phyloP scores from a whole-genome alignment of 1,140 invertebrate species.

The Tribolium madens region DNA sequence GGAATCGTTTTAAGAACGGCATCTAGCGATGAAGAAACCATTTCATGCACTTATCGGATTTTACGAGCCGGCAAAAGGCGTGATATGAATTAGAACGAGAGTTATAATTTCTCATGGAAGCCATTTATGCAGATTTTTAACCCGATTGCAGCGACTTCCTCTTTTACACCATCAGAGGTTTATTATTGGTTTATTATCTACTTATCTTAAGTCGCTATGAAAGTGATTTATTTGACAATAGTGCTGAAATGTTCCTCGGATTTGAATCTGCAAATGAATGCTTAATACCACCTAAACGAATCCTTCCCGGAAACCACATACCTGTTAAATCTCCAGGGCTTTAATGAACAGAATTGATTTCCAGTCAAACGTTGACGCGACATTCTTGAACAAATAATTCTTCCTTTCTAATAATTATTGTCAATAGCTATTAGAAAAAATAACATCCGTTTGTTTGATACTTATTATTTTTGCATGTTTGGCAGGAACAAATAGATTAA shows the following conservation, averaged over 20 bases:
- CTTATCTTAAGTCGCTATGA: neutral
- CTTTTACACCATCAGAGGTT: neutral
- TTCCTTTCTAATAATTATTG: slow-evolving; percentile 25
- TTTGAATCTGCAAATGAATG: neutral
- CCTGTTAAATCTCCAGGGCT: neutral
- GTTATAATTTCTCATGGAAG: neutral
- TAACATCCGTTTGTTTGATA: slow-evolving; percentile 24
- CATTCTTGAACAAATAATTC: slow-evolving; percentile 7
- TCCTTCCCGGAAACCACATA: neutral
- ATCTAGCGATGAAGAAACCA: slow-evolving; percentile 18
- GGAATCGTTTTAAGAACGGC: slow-evolving; percentile 15
- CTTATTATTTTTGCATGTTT: slow-evolving; percentile 30
- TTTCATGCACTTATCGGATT: slow-evolving; percentile 34
- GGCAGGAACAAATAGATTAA: slow-evolving; percentile 27
- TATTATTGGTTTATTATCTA: neutral
- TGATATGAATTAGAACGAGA: slow-evolving; percentile 27
- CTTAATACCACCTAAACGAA: neutral
- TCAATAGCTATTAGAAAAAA: slow-evolving; percentile 29
- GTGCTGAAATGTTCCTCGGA: neutral
- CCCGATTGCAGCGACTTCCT: slow-evolving; percentile 8
- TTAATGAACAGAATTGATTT: neutral
- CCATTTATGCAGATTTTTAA: slow-evolving; percentile 27
- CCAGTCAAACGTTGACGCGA: neutral
- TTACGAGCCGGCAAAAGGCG: slow-evolving; percentile 34
- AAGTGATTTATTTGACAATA: neutral